Percentiles rank a stretch among this genome's conserved stretches.
These are phyloP conservation scores for Phlogophora meticulosa DNA, from an alignment of 2,888 invertebrate genomes.

Conservation along the genomic window DNA sequence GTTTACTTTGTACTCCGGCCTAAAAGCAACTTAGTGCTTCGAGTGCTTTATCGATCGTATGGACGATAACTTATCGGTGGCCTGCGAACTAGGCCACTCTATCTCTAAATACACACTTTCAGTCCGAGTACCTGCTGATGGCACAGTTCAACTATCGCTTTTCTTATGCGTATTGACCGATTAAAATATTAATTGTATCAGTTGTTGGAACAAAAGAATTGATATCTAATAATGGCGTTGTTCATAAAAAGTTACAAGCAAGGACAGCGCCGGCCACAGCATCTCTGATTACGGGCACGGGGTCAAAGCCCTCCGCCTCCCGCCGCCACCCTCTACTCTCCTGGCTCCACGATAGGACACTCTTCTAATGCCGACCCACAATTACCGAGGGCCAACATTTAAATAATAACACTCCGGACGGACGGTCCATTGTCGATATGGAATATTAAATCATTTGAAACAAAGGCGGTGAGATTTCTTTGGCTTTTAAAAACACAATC, in stretches of 20 bases:
- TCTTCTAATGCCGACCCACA: conserved; percentile 63
- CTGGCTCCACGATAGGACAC: conserved; percentile 65
- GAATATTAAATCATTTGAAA: conserved; percentile 55
- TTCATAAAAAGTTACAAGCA: conserved; percentile 47
- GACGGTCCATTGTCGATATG: conserved; percentile 50
- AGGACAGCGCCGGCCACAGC: conserved; percentile 61
- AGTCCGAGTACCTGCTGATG: conserved; percentile 69
- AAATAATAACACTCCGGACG: conserved; percentile 57
- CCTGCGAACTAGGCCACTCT: conserved; percentile 84
- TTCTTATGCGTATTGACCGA: conserved; percentile 65
- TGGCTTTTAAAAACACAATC: conserved; percentile 20
- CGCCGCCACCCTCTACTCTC: conserved; percentile 59
- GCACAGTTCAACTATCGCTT: conserved; percentile 77
- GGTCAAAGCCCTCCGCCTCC: conserved; percentile 80
- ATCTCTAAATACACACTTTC: conserved; percentile 76
- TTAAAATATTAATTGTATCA: conserved; percentile 65
- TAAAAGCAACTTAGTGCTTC: conserved; percentile 66
- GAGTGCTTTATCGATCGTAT: conserved; percentile 84
- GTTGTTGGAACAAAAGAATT: conserved; percentile 50
- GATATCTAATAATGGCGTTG: conserved; percentile 43
- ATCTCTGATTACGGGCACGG: conserved; percentile 78
- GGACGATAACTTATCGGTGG: conserved; percentile 83
- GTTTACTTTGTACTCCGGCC: conserved; percentile 58
- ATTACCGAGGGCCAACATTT: conserved; percentile 62
- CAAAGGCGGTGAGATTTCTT: conserved; percentile 22